Evolutionary conservation across 2,113 vertebrate genomes (phyloP).

Genomic region (Pituophis catenifer): DNA sequence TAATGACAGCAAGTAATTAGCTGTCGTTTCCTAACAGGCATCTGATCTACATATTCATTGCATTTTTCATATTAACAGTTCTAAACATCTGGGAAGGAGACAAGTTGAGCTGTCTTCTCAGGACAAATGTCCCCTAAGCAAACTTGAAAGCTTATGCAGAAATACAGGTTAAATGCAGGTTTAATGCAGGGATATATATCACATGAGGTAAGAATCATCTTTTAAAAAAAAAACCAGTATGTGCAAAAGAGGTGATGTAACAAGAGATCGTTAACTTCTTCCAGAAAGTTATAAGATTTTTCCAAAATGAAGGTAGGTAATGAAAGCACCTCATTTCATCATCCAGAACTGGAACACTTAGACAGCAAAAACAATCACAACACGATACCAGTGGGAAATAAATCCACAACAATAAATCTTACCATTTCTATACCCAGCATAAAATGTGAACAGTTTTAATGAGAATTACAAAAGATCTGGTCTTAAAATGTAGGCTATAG

Average conservation of each 20-base stretch:
- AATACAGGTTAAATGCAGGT: neutral
- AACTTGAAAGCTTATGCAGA: neutral
- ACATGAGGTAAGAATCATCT: neutral
- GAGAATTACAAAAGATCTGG: constrained; percentile 39
- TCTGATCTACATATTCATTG: neutral
- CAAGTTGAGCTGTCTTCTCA: neutral
- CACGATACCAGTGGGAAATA: constrained; percentile 59
- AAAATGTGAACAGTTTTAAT: constrained; percentile 59
- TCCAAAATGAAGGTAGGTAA: constrained; percentile 50
- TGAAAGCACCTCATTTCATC: constrained; percentile 49
- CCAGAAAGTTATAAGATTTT: constrained; percentile 48
- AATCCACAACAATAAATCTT: constrained; percentile 58
- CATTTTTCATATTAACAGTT: neutral
- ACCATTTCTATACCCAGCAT: constrained; percentile 57
- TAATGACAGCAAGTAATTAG: neutral
- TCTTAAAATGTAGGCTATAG: constrained; percentile 21
- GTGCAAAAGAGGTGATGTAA: constrained; percentile 44
- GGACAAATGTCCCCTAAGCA: neutral
- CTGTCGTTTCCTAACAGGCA: neutral
- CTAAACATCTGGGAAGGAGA: neutral
- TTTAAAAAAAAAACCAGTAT: neutral
- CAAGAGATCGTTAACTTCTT: constrained; percentile 41
- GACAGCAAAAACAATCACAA: constrained; percentile 47
- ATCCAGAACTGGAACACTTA: constrained; percentile 53
- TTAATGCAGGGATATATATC: neutral